Conservation (phyloP, 2,113 vertebrate species). For the Globicephala melas region DNA sequence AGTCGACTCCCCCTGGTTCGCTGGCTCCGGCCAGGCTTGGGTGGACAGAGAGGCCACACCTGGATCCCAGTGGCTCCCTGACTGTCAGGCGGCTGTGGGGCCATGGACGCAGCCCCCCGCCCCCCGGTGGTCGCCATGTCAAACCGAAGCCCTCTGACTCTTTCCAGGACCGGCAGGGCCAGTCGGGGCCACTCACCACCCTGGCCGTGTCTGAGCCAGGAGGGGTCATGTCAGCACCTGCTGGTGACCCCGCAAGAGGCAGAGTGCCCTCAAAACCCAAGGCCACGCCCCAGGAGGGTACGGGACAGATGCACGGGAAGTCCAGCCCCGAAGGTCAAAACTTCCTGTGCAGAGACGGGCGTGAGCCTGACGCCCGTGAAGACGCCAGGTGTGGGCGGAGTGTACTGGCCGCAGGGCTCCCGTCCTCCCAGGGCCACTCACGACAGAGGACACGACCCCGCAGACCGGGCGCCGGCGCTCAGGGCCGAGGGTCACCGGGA, state of each 20-base stretch:
- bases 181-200: neutral
- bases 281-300: neutral
- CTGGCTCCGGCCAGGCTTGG: neutral
- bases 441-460: no score
- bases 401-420: no score
- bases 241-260: no score
- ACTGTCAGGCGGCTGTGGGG: neutral
- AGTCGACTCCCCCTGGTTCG: no score
- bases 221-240: neutral
- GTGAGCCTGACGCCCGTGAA: no score
- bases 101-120: neutral
- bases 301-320: neutral
- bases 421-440: no score
- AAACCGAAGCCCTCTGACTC: neutral
- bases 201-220: neutral
- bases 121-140: fast-evolving
- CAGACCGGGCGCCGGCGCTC: no score
- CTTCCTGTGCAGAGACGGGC: neutral
- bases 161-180: neutral
- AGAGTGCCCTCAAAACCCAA: neutral
- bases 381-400: no score
- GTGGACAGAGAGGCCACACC: neutral
- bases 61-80: neutral
- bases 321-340: neutral
- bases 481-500: no score